These are phyloP conservation scores for Sphenopsis melanotis DNA, from an alignment of 2,797 vertebrate species.

Conservation along the genomic window DNA sequence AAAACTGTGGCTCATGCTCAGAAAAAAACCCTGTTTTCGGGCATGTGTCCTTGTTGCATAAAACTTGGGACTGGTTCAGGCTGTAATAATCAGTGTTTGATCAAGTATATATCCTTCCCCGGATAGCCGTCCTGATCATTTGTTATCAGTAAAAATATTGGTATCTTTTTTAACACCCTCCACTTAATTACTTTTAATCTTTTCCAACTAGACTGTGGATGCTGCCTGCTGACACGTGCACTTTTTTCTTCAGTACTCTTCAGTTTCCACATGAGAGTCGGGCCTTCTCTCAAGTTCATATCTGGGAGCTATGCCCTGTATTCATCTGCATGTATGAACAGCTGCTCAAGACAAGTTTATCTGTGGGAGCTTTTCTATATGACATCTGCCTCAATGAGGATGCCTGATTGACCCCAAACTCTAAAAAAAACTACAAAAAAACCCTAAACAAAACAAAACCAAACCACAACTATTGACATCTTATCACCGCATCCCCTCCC, in stretches of 20 bases:
- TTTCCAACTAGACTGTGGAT: not conserved
- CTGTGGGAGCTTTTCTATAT: not conserved
- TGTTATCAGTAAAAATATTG: not conserved
- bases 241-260: not conserved
- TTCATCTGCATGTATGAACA: fast-evolving
- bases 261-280: not conserved
- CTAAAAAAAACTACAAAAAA: not conserved
- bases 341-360: not conserved
- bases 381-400: not conserved
- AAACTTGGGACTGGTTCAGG: not conserved
- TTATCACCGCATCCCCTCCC: not conserved
- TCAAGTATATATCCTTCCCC: not conserved
- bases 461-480: not conserved
- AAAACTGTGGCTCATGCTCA: not conserved
- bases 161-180: not conserved
- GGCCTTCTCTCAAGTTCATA: not conserved
- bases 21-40: not conserved
- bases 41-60: not conserved
- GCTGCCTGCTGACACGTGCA: not conserved
- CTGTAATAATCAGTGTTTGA: not conserved
- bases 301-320: not conserved
- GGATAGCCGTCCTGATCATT: not conserved
- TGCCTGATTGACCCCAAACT: not conserved
- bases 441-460: not conserved
- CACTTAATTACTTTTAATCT: not conserved